Conservation (phyloP, 2,888 invertebrate species). For the Flexamia atlantica region DNA sequence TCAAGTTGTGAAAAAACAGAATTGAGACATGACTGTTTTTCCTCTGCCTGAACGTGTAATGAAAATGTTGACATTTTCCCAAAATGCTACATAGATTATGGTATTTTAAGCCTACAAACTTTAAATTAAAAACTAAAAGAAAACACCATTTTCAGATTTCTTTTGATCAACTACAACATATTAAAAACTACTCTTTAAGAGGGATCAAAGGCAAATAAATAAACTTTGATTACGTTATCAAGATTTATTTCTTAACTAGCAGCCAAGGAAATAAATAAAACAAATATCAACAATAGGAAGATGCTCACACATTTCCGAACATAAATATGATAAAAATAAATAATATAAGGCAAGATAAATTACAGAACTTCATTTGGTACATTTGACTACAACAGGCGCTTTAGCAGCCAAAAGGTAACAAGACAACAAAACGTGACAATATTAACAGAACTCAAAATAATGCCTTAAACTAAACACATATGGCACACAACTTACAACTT, state of each 20-base stretch:
- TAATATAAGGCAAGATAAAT: conserved; percentile 52
- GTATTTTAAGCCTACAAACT: too few relatives aligned
- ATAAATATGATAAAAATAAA: conserved; percentile 43
- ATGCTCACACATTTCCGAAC: conserved; percentile 43
- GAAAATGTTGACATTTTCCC: too few relatives aligned
- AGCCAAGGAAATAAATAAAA: conserved; percentile 49
- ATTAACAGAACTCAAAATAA: not conserved
- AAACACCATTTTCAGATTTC: too few relatives aligned
- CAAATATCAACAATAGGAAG: conserved; percentile 37
- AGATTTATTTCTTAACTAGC: conserved; percentile 39
- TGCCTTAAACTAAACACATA: conserved; percentile 19
- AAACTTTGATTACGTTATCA: not conserved
- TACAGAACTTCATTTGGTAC: conserved; percentile 44
- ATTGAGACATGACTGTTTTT: too few relatives aligned
- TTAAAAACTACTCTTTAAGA: not conserved
- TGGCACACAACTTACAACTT: conserved; percentile 44
- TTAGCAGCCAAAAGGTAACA: conserved; percentile 48
- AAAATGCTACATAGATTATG: too few relatives aligned
- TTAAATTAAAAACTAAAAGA: too few relatives aligned
- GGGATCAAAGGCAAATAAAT: not conserved
- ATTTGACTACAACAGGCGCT: conserved; percentile 38
- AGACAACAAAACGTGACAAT: conserved; percentile 21
- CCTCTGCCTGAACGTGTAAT: too few relatives aligned
- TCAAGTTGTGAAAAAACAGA: too few relatives aligned
- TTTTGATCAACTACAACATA: too few relatives aligned